Percentiles rank a stretch among this genome's conserved stretches.
Conservation (phyloP, 2,113 vertebrate genomes). For the Muntiacus reevesi region DNA sequence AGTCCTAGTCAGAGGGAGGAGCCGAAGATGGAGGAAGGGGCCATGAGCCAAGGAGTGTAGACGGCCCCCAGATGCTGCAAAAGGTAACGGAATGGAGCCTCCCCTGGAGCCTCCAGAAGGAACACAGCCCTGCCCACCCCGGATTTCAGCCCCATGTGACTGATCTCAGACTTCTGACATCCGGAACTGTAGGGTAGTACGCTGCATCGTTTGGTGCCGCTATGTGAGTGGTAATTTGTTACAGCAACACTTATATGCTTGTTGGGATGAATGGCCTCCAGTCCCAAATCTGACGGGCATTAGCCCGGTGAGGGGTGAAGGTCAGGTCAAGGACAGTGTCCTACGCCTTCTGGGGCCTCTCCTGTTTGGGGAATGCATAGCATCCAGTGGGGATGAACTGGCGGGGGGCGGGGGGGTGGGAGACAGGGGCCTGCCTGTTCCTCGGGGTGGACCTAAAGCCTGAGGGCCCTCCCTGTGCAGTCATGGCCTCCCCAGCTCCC, state of each 20-base stretch:
- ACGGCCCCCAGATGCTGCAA: background rate
- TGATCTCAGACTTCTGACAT: background rate
- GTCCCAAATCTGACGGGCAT: background rate
- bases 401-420: background rate
- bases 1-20: background rate
- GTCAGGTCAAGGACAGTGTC: background rate
- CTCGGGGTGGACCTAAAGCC: background rate
- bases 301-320: background rate
- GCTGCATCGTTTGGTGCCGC: background rate
- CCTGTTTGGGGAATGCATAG: background rate
- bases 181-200: background rate
- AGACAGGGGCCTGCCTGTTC: accelerated
- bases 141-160: background rate
- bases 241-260: background rate
- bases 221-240: accelerated
- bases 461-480: background rate
- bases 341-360: background rate
- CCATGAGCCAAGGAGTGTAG: accelerated
- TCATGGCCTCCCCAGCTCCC: background rate
- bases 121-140: background rate
- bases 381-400: background rate
- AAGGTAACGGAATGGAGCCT: accelerated
- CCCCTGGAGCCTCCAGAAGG: background rate
- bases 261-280: background rate
- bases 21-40: no score